Evolutionary conservation across 1,140 invertebrate genomes (phyloP), one percentile per base, ranked within the genome.

Genomic region (Adoxophyes honmai): DNA sequence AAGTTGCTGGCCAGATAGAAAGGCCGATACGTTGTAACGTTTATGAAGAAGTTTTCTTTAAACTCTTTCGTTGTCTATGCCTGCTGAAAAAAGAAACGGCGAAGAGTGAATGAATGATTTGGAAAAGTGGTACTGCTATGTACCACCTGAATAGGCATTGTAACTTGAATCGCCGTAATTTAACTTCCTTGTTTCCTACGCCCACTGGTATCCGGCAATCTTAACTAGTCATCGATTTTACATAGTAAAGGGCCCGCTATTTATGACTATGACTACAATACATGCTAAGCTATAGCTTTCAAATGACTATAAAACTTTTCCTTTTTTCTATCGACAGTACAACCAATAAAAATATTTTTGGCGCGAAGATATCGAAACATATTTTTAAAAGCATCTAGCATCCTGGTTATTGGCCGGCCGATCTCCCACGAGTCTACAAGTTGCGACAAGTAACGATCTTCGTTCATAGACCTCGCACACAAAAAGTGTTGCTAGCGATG

Each of bases 321-420:
- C n/a, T n/a, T n/a, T n/a, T n/a, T n/a, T n/a, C n/a, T n/a, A n/a
- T n/a, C 39, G 10, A 14, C 7, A 7, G 39, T 42, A 5, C 33
- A 34, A 9, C 33, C 15, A 42, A 48, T n/a, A 28, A 6, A 28
- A 6, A 3, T 3, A 28, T 28, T 48, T 33, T 28, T 10, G 18
- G n/a, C 42, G 21, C 42, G 18, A 33, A 48, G 9, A 0, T 28
- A 11, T 48, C n/a, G n/a, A n/a, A n/a, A n/a, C n/a, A n/a, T n/a
- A n/a, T 48, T 48, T 44, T 48, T 48, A 48, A 10, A 10, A 10
- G 14, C 16, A 48, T 4, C 4, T 18, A 33, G 42, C 42, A 48
- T 48, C 42, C 42, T 48, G 42, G 42, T 48, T 48, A 48, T 48
- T 48, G 42, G 42, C 42, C 42, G 42, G 21, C 9, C 36, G 36